A percentile compares a stretch with the other conserved stretches of the same genome.
These are phyloP conservation scores for Ophioninae sp. DNA, from an alignment of 2,888 invertebrate genomes.

Conservation along the genomic window DNA sequence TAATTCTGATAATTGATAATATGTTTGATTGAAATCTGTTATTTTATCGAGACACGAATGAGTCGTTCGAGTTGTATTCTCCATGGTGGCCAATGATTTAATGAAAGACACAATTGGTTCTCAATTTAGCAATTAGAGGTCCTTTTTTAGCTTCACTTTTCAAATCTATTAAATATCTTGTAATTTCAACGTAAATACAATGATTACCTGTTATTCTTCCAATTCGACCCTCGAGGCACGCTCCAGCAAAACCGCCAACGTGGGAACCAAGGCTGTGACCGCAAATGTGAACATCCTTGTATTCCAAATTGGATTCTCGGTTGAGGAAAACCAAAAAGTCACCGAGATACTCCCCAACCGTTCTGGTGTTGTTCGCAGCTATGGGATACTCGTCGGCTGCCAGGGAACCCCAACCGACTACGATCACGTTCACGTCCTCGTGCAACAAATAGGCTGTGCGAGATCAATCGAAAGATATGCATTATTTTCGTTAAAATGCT, in stretches of 20 bases:
- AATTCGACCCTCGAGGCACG: constrained; percentile 69
- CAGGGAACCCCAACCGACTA: constrained; percentile 74
- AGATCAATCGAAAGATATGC: background rate
- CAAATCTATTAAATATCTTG: too few species aligned
- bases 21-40: too few species aligned
- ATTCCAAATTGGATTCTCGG: constrained; percentile 74
- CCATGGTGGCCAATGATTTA: too few species aligned
- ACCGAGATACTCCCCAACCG: constrained; percentile 73
- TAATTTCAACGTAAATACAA: too few species aligned
- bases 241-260: constrained; percentile 72
- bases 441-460: constrained; percentile 72
- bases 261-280: constrained; percentile 73
- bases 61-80: too few species aligned
- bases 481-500: background rate
- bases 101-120: too few species aligned
- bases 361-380: constrained; percentile 74
- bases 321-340: constrained; percentile 73
- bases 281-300: constrained; percentile 73
- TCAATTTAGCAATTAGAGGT: too few species aligned
- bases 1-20: too few species aligned
- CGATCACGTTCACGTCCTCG: constrained; percentile 76
- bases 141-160: too few species aligned
- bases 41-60: too few species aligned
- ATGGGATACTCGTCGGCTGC: constrained; percentile 72
- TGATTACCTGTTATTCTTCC: constrained; percentile 72